phyloP scores from a whole-genome alignment of 1,140 invertebrate species.

The Lineus longissimus region DNA sequence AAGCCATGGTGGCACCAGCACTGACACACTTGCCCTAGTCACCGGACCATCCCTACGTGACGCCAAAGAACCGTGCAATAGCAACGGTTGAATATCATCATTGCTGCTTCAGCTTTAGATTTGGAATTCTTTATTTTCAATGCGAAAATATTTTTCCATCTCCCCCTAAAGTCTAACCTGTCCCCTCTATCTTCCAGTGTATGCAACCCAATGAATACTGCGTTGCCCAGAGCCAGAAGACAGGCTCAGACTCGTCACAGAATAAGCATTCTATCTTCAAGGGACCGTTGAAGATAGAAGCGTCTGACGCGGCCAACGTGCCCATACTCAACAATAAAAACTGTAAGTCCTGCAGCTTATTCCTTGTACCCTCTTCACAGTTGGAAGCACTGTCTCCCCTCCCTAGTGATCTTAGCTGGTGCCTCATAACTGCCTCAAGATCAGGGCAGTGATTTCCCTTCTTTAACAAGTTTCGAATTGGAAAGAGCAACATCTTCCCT shows the following conservation, averaged over 20 bases:
- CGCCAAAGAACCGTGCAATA: too few species aligned
- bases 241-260: neutral
- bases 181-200: neutral
- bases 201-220: neutral
- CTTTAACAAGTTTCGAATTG: neutral
- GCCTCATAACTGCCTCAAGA: too few species aligned
- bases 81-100: too few species aligned
- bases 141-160: too few species aligned
- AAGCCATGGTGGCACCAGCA: neutral
- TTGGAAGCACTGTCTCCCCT: too few species aligned
- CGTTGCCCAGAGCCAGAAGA: neutral
- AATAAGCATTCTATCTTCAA: neutral
- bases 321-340: neutral
- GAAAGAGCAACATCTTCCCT: neutral
- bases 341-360: neutral
- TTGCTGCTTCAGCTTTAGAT: too few species aligned
- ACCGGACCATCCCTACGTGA: neutral
- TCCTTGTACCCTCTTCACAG: too few species aligned
- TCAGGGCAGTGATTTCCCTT: too few species aligned
- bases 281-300: neutral
- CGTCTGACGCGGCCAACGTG: neutral
- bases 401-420: too few species aligned
- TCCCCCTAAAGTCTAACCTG: neutral
- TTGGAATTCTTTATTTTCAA: too few species aligned
- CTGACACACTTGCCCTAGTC: neutral